Evolutionary conservation across 2,888 invertebrate genomes (phyloP).

Genomic region (Orchestes rusci): DNA sequence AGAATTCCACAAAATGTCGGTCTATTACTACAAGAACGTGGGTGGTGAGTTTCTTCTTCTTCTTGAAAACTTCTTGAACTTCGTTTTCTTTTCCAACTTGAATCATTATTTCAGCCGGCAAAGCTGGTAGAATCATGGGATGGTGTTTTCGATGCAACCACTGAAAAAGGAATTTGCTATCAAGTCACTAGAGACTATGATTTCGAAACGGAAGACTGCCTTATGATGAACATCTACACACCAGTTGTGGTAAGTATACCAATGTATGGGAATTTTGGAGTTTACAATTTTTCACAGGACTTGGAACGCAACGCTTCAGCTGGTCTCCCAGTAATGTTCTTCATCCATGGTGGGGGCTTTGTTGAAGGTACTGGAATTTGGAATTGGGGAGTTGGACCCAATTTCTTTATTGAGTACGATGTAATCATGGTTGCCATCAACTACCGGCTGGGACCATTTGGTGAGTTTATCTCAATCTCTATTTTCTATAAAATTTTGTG

Average conservation of each 20-base stretch:
- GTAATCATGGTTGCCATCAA: conserved; percentile 61
- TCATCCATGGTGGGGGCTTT: conserved; percentile 43
- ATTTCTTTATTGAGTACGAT: conserved; percentile 52
- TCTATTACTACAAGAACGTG: too few species aligned
- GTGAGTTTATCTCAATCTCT: too few species aligned
- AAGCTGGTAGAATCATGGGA: conserved; percentile 30
- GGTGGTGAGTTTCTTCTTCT: too few species aligned
- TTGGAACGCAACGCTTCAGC: conserved; percentile 20
- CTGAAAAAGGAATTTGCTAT: conserved; percentile 28
- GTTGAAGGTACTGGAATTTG: conserved; percentile 34
- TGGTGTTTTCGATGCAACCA: conserved; percentile 29
- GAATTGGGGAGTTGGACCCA: conserved; percentile 31
- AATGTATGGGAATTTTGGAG: background rate
- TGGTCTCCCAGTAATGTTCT: conserved; percentile 41
- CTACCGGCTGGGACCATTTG: conserved; percentile 63
- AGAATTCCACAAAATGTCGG: too few species aligned
- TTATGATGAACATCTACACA: conserved; percentile 31
- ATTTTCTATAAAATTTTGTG: background rate
- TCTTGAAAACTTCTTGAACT: too few species aligned
- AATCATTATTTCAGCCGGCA: conserved; percentile 28
- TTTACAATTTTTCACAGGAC: conserved; percentile 16
- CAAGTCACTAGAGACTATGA: conserved; percentile 24
- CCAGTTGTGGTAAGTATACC: conserved; percentile 26
- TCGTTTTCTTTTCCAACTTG: too few species aligned
- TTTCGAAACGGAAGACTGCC: conserved; percentile 31